These are phyloP conservation scores for Epinotia brunnichana DNA, from an alignment of 2,888 invertebrate species.

Conservation along the genomic window DNA sequence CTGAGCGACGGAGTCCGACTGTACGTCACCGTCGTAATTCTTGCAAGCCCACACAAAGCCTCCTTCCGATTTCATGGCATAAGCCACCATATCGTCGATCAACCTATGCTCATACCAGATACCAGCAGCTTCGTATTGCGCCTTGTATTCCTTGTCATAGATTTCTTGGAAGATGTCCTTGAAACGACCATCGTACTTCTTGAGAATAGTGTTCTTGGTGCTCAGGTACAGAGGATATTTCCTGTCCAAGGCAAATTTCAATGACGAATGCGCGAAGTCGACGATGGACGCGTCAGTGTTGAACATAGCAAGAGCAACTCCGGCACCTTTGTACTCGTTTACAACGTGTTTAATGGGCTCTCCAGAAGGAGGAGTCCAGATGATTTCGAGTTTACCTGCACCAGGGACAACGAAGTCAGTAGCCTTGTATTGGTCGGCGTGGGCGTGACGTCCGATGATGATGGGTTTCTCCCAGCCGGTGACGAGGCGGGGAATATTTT, in stretches of 20 bases:
- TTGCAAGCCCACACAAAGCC: slow-evolving; percentile 99
- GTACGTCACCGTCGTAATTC: slow-evolving; percentile 99
- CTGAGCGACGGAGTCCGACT: slow-evolving; percentile 99
- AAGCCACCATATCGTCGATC: slow-evolving; percentile 99
- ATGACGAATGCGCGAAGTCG: slow-evolving; percentile 97
- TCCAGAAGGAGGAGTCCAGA: slow-evolving; percentile 88
- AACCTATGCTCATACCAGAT: slow-evolving; percentile 99
- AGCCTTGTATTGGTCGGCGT: slow-evolving; percentile 98
- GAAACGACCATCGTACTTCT: slow-evolving; percentile 97
- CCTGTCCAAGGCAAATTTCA: slow-evolving; percentile 93
- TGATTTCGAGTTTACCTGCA: slow-evolving; percentile 93
- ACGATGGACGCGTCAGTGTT: slow-evolving; percentile 97
- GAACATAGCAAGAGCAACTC: slow-evolving; percentile 97
- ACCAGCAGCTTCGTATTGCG: slow-evolving; percentile 90
- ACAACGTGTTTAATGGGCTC: slow-evolving; percentile 89
- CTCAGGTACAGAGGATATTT: slow-evolving; percentile 96
- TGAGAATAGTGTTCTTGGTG: slow-evolving; percentile 98
- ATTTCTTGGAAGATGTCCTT: slow-evolving; percentile 99
- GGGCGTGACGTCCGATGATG: slow-evolving; percentile 99
- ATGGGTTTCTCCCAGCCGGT: slow-evolving; percentile 98
- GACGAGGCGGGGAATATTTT: slow-evolving; percentile 97
- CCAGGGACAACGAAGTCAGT: slow-evolving; percentile 98
- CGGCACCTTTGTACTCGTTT: slow-evolving; percentile 93
- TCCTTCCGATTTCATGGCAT: slow-evolving; percentile 98
- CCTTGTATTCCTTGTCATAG: slow-evolving; percentile 94